phyloP scores from a whole-genome alignment of 2,888 invertebrate species.

The Pterostichus niger region DNA sequence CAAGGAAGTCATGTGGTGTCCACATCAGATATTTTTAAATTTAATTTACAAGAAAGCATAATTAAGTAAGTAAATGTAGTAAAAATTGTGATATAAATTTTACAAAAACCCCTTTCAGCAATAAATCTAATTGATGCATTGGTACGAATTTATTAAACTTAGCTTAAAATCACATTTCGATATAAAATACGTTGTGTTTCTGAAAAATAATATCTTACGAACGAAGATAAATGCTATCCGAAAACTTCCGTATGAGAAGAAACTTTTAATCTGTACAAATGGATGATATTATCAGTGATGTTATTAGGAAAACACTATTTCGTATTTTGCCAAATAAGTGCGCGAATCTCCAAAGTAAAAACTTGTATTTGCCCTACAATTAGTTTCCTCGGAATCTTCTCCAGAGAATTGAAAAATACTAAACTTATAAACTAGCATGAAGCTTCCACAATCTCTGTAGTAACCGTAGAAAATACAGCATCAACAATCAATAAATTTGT shows the following conservation, averaged over 20 bases:
- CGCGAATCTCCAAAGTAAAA: constrained; percentile 28
- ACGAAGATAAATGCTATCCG: constrained; percentile 11
- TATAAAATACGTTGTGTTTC: neutral
- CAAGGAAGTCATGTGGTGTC: too few species aligned
- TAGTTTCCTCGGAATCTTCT: constrained; percentile 10
- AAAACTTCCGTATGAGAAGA: constrained; percentile 33
- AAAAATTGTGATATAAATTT: too few species aligned
- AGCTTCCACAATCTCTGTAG: neutral
- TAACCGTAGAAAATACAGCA: neutral
- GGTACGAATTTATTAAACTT: too few species aligned
- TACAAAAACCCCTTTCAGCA: too few species aligned
- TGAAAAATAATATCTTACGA: constrained; percentile 35
- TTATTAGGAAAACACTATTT: constrained; percentile 39
- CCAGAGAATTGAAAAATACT: constrained; percentile 17
- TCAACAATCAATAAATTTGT: neutral
- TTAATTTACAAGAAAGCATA: too few species aligned
- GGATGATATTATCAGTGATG: constrained; percentile 35
- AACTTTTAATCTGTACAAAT: constrained; percentile 51
- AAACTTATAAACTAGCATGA: constrained; percentile 31
- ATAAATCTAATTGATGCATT: too few species aligned
- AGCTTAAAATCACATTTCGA: too few species aligned
- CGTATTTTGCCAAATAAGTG: constrained; percentile 37
- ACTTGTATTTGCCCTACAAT: constrained; percentile 31
- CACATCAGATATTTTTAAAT: too few species aligned
- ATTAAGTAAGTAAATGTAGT: too few species aligned